Base-by-base conservation (phyloP, 2,797 vertebrate species). In the Aplochiton taeniatus region DNA sequence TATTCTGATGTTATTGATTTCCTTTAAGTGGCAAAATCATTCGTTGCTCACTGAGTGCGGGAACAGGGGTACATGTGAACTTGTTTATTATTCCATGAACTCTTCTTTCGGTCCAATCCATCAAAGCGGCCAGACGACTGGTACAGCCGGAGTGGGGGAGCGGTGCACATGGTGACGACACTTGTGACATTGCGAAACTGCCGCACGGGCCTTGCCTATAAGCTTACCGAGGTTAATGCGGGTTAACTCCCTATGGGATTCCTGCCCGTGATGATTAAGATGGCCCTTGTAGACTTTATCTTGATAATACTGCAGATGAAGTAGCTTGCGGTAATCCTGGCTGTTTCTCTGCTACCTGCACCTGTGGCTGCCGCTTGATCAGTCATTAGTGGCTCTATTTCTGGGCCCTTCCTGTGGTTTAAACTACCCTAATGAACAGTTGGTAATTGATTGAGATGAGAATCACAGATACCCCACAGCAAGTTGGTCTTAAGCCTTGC, bases 241-340 rank as follows among this genome's bases (percentile, higher is more conserved):
- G 79, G 86, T 81, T 80, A 78, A 69, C 58, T 69, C 74, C 73
- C 83, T 82, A 86, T 86, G 80, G 86, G 79, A 83, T 87, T 87
- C 68, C 80, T 86, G 82, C 78, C 76, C 67, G 68, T 85, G 85
- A 85, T 90, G 86, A 89, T 90, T 89, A 88, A 89, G 88, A 84
- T 80, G 77, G 76, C 56, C 64, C 77, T 71, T 70, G 81, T 75
- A 74, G 67, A 85, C 79, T 79, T 79, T 77, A 72, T 77, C 63
- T 67, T 46, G 63, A 63, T 72, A 81, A 85, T 77, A 77, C 66
- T 46, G 51, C n/a, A 19, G 45, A 75, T 70, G 72, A 65, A 79
- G 64, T 57, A 61, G 78, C 76, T 72, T 68, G 85, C 75, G 74
- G 69, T 72, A 72, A 75, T 80, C 76, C 77, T 31, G 56, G 54